Evolutionary conservation across 1,140 invertebrate genomes (phyloP), one percentile per base, ranked within the genome.

Genomic region (Homalodisca vitripennis): DNA sequence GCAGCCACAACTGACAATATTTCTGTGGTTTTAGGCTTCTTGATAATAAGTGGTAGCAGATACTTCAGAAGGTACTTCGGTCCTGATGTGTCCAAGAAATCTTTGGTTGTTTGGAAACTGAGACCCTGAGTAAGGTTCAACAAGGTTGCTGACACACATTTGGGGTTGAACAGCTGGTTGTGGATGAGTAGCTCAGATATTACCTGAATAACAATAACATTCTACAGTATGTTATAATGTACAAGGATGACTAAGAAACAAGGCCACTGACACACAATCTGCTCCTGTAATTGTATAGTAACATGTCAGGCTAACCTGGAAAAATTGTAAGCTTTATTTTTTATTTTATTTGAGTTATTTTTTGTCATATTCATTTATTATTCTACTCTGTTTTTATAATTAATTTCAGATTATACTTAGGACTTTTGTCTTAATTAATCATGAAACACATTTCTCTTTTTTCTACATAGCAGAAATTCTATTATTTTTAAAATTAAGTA

Each of bases 1-100:
- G 64, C 68, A 6, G 68, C 63, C n/a, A 72, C 62, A 29, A 62
- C 34, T 32, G 20, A 31, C 48, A 72, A 51, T 17, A 72, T 66
- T 24, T 65, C 46, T n/a, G 68, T 24, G 20, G 57, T n/a, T 20
- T 57, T 12, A 17, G 47, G 69, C 32, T 46, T 60, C 31, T 60
- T 1, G 1, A 66, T 12, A 12, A 66, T 53, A 17, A 51, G 53
- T 13, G 64, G 69, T n/a, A 70, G 51, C 17, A 70, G 29, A 41
- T 70, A 29, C 64, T 70, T 70, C 22, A 66, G 41, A 2, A 70
- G 20, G 65, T 70, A 53, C 20, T 67, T 67, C 1, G 20, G 24
- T 12, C 31, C 46, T 32, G 55, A 32, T 17, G 41, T 24, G 10
- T 30, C 62, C 3, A 70, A 48, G 3, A 67, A 67, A 3, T 20